Evolutionary conservation across 2,797 vertebrate genomes (phyloP).

Genomic region (Hoplostethus mediterraneus): DNA sequence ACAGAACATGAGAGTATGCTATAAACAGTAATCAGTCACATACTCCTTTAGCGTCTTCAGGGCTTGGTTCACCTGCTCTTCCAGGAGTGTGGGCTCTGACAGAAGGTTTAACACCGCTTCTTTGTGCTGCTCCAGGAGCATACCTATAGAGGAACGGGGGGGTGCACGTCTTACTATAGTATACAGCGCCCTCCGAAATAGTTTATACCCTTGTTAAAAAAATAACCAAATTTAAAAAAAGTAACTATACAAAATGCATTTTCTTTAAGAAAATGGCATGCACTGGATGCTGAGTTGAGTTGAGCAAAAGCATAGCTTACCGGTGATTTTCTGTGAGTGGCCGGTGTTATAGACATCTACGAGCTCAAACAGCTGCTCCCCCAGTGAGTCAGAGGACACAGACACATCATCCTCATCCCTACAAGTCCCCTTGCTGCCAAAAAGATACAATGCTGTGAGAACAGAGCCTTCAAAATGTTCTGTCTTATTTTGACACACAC

Average conservation of each 20-base stretch:
- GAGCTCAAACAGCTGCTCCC: slow-evolving; percentile 86
- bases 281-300: background rate
- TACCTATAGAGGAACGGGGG: slow-evolving; percentile 72
- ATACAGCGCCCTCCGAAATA: background rate
- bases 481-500: no score
- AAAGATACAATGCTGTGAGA: background rate
- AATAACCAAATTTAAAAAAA: background rate
- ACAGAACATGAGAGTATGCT: background rate
- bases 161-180: background rate
- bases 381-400: slow-evolving; percentile 84
- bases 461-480: background rate
- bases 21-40: slow-evolving; percentile 32
- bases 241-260: background rate
- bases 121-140: slow-evolving; percentile 87
- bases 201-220: background rate
- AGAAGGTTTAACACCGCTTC: slow-evolving; percentile 80
- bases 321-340: slow-evolving; percentile 87
- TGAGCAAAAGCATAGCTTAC: slow-evolving; percentile 49
- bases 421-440: slow-evolving; percentile 40
- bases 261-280: background rate
- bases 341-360: slow-evolving; percentile 86
- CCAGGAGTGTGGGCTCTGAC: slow-evolving; percentile 78
- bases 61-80: slow-evolving; percentile 81
- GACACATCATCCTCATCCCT: slow-evolving; percentile 80
- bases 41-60: slow-evolving; percentile 83